A percentile compares a stretch with the other conserved stretches of the same genome.
Evolutionary conservation across 2,888 invertebrate genomes (phyloP).

Genomic region (Ditula angustiorana): DNA sequence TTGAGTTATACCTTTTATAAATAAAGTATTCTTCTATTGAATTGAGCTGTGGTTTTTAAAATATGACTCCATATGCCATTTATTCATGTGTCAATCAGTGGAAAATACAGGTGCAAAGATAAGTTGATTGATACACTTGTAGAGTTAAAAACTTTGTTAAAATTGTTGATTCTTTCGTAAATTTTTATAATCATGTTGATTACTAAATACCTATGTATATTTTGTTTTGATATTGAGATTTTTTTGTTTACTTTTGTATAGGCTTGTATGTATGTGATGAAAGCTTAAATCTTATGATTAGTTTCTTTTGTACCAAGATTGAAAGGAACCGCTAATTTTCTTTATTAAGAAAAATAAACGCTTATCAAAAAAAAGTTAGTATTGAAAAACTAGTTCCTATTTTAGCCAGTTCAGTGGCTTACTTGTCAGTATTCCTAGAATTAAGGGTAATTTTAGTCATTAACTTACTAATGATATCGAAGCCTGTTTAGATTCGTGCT

Average conservation of each 20-base stretch:
- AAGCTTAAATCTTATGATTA: not conserved
- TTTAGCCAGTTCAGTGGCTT: not conserved
- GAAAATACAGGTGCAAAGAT: too few relatives aligned
- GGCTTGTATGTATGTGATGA: not conserved
- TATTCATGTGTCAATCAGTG: too few relatives aligned
- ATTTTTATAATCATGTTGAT: constrained; percentile 24
- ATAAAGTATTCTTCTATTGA: too few relatives aligned
- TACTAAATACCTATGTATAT: constrained; percentile 17
- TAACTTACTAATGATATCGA: not conserved
- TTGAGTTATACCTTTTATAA: too few relatives aligned
- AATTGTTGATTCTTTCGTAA: constrained; percentile 16
- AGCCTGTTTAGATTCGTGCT: constrained; percentile 37
- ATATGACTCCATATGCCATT: too few relatives aligned
- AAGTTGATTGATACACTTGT: too few relatives aligned
- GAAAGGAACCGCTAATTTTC: too few relatives aligned
- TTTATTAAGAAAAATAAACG: not conserved
- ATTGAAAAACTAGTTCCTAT: not conserved
- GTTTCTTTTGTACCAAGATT: too few relatives aligned
- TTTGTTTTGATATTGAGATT: constrained; percentile 24
- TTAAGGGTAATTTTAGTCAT: not conserved
- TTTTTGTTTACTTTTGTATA: constrained; percentile 17
- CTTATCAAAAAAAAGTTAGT: not conserved
- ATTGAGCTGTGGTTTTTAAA: too few relatives aligned
- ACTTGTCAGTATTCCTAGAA: constrained; percentile 24
- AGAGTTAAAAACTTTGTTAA: not conserved